Evolutionary conservation across 2,113 vertebrate genomes (phyloP).

Genomic region (Tor tambroides): DNA sequence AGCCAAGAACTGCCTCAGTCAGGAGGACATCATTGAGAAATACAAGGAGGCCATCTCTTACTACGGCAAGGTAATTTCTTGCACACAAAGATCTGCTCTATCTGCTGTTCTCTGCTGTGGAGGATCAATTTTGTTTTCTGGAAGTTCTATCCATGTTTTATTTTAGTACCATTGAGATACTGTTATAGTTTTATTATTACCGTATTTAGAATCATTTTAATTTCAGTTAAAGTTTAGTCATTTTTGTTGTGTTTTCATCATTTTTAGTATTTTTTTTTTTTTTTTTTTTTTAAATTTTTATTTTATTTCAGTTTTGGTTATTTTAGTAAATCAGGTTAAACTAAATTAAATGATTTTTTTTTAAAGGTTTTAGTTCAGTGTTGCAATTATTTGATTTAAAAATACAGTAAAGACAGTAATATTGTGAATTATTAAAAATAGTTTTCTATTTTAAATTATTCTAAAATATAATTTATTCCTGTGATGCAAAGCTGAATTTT

Average conservation of each 20-base stretch:
- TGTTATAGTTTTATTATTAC: too few relatives aligned
- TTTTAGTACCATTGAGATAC: too few relatives aligned
- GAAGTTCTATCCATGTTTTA: too few relatives aligned
- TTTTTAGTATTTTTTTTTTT: too few relatives aligned
- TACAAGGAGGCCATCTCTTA: slow-evolving; percentile 98
- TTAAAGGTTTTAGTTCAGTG: too few relatives aligned
- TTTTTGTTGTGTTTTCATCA: too few relatives aligned
- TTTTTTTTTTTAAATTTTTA: too few relatives aligned
- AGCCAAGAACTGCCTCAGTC: slow-evolving; percentile 96
- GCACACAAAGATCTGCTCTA: background rate
- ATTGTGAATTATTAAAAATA: background rate
- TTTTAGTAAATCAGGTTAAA: too few relatives aligned
- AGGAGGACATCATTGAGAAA: slow-evolving; percentile 96
- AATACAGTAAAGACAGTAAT: background rate
- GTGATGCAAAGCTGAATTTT: background rate
- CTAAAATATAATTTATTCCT: background rate
- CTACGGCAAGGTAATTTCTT: slow-evolving; percentile 89
- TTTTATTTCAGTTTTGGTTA: too few relatives aligned
- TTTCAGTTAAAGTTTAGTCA: too few relatives aligned
- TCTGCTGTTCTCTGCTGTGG: background rate
- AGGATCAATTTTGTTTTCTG: background rate
- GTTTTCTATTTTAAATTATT: background rate
- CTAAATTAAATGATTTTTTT: too few relatives aligned
- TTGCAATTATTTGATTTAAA: background rate
- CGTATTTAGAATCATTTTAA: too few relatives aligned